phyloP scores from a whole-genome alignment of 2,797 vertebrate genomes.

The Amazona finschi region DNA sequence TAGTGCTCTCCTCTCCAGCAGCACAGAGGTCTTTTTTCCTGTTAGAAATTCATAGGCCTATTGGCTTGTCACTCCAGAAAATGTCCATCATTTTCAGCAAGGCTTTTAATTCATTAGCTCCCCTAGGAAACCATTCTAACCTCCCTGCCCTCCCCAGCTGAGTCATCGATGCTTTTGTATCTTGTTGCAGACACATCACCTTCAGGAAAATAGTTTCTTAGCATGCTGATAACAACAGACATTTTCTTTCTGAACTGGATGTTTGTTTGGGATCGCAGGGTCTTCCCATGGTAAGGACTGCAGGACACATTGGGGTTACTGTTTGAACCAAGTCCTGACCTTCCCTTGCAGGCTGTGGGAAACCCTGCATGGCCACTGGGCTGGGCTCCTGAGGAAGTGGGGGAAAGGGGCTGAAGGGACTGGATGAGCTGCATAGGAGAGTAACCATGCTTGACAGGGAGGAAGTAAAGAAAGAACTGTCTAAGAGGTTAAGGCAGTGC shows the following conservation, averaged over 20 bases:
- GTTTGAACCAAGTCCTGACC: neutral
- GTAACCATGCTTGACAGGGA: neutral
- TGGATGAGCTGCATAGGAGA: neutral
- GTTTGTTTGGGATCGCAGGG: neutral
- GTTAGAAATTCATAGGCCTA: slow-evolving; percentile 17
- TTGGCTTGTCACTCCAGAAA: slow-evolving; percentile 1
- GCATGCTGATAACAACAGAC: neutral
- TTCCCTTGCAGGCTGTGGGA: neutral
- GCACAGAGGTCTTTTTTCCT: neutral
- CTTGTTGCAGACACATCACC: neutral
- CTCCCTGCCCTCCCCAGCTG: slow-evolving; percentile 40
- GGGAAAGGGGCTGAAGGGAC: neutral
- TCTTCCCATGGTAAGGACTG: neutral
- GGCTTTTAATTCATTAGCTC: slow-evolving; percentile 44
- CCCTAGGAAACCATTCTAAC: slow-evolving; percentile 31
- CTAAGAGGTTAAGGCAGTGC: neutral
- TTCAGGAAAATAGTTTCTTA: slow-evolving; percentile 13
- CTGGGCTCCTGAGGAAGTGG: neutral
- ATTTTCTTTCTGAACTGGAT: neutral
- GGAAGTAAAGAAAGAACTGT: neutral
- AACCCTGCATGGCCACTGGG: neutral
- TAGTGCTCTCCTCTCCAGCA: neutral
- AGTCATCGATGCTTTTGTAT: slow-evolving; percentile 4
- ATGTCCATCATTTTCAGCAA: slow-evolving; percentile 24
- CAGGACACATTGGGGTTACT: neutral